Conservation (phyloP, 1,140 invertebrate genomes). For the Lutraria rhynchaena region DNA sequence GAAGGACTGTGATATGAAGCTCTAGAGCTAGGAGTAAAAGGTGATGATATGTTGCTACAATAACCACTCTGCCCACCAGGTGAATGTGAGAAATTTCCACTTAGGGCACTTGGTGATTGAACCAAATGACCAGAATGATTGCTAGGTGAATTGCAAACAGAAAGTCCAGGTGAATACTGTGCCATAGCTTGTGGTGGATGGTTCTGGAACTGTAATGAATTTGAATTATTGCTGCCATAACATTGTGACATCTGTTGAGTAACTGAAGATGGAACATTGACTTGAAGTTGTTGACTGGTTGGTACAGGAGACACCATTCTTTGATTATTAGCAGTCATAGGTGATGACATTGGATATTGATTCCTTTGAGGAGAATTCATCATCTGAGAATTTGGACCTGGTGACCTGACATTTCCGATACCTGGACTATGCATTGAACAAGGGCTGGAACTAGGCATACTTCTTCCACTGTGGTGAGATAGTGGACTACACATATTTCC, state of each 20-base stretch:
- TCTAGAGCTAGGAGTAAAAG: constrained; percentile 54
- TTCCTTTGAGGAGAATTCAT: constrained; percentile 35
- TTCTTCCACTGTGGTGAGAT: constrained; percentile 73
- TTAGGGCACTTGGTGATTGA: neutral
- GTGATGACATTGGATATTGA: constrained; percentile 53
- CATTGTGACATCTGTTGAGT: constrained; percentile 19
- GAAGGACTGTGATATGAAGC: constrained; percentile 54
- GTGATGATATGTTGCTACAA: constrained; percentile 56
- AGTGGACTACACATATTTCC: constrained; percentile 70
- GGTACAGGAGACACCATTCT: constrained; percentile 62
- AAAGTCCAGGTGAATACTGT: constrained; percentile 49
- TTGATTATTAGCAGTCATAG: constrained; percentile 46
- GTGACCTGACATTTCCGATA: constrained; percentile 64
- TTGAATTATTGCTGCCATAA: constrained; percentile 26
- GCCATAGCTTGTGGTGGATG: constrained; percentile 29
- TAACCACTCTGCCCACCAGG: constrained; percentile 50
- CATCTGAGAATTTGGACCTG: constrained; percentile 30
- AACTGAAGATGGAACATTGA: constrained; percentile 53
- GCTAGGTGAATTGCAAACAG: constrained; percentile 13
- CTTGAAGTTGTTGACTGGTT: constrained; percentile 66
- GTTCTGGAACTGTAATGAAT: constrained; percentile 15
- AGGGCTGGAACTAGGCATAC: constrained; percentile 72
- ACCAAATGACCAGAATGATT: neutral
- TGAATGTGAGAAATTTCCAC: constrained; percentile 25
- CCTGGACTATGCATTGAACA: constrained; percentile 74